A percentile compares a stretch with the other conserved stretches of the same genome.
Conservation (phyloP, 92 coral and sea anemone genomes). For the Paramuricea clavata region DNA sequence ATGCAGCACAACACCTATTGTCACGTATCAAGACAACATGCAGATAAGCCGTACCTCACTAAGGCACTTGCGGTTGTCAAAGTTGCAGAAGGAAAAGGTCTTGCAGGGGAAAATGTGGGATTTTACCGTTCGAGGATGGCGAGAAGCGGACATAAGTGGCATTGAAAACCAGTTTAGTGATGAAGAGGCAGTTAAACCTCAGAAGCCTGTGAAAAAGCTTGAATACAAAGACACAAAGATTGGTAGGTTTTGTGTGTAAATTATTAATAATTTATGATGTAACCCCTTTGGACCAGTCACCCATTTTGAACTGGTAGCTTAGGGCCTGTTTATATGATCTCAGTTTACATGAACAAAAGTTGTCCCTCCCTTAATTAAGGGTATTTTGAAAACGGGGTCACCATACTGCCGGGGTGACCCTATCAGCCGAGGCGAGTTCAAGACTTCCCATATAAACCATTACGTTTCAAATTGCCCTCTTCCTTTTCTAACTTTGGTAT, state of each 20-base stretch:
- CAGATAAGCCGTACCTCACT: slow-evolving; percentile 17
- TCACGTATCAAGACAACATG: slow-evolving; percentile 27
- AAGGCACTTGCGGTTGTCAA: slow-evolving; percentile 61
- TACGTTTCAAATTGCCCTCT: neutral
- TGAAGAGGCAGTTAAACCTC: slow-evolving; percentile 44
- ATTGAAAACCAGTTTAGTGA: slow-evolving; percentile 41
- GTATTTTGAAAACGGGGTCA: too few species aligned
- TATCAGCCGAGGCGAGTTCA: too few species aligned
- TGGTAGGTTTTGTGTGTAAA: slow-evolving; percentile 16
- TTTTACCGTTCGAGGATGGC: slow-evolving; percentile 38
- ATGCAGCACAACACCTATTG: neutral
- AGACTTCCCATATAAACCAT: too few species aligned
- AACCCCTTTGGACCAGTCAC: too few species aligned
- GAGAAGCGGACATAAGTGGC: slow-evolving; percentile 51
- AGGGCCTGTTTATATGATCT: too few species aligned
- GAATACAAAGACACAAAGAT: slow-evolving; percentile 51
- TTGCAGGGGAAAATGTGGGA: slow-evolving; percentile 56
- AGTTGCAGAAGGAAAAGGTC: slow-evolving; percentile 48
- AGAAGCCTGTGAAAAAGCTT: slow-evolving; percentile 16
- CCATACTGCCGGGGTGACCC: too few species aligned
- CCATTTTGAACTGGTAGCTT: too few species aligned
- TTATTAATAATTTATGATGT: neutral
- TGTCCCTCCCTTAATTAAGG: too few species aligned
- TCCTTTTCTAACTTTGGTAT: neutral
- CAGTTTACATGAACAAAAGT: too few species aligned